Base-by-base conservation (phyloP, 2,888 invertebrate genomes). In the Lymantria monacha region DNA sequence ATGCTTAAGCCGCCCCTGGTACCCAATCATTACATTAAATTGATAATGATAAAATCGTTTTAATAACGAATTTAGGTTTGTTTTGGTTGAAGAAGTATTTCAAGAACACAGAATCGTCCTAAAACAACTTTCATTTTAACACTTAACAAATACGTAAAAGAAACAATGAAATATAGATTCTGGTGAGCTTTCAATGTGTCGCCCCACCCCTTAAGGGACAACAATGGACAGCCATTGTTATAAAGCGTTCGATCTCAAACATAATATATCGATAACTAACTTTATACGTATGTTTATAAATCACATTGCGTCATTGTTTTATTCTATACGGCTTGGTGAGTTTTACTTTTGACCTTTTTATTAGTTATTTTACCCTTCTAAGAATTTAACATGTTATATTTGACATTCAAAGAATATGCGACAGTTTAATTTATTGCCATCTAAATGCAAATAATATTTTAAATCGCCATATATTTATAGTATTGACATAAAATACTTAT, bases 151-250 rank as follows among this genome's bases (percentile, higher is more conserved):
- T 15, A 50, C 15, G 46, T 30, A 15, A 47, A 15, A 47, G 12
- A 57, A 57, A 64, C 56, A 66, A 66, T 58, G 49, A 44, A 37
- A 44, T 44, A 44, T 53, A 13, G 15, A 51, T 46, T 53, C 61
- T 66, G 57, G 49, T 66, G 50, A 41, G 22, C 47, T 22, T 46
- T 52, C 63, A 65, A 68, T 33, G 58, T 57, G 22, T 13, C 49
- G 22, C 44, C 57, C 45, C 59, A 55, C 65, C 51, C 63, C 56
- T 46, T 55, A 57, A 7, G 37, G 66, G 56, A 51, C 46, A 41
- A 67, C 63, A 67, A 69, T 66, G 48, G 63, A 10, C 15, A 14
- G 45, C 42, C 15, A 44, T 44, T 44, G 44, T 44, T 43, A 44
- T 12, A 30, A 10, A 5, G 42, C 22, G 22, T 2, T 22, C 11